phyloP scores from a whole-genome alignment of 2,888 invertebrate species.

The Trichopoda pennipes region DNA sequence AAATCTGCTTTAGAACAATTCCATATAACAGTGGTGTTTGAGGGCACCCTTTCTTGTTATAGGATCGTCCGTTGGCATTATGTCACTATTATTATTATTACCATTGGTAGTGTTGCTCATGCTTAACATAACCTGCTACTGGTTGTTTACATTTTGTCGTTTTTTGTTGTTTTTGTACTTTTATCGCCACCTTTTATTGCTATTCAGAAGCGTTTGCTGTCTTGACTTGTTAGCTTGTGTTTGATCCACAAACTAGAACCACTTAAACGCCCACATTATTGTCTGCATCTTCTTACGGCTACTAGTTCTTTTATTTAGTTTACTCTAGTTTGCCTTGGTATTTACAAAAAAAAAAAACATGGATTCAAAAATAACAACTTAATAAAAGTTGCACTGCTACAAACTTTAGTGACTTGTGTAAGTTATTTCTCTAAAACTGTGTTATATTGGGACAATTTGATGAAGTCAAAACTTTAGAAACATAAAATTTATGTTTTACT shows the following conservation, averaged over 20 bases:
- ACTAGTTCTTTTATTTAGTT: conserved; percentile 19
- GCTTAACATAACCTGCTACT: conserved; percentile 21
- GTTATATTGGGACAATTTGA: conserved; percentile 8
- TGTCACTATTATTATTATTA: background rate
- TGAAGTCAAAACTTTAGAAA: background rate
- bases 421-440: conserved; percentile 7
- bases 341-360: conserved; percentile 22
- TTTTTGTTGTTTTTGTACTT: conserved; percentile 23
- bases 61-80: conserved; percentile 15
- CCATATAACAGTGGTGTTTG: background rate
- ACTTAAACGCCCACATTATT: conserved; percentile 64
- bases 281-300: conserved; percentile 6
- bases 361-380: conserved; percentile 40
- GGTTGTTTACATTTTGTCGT: conserved; percentile 1
- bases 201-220: conserved; percentile 27
- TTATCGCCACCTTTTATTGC: conserved; percentile 36
- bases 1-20: background rate
- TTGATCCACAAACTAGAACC: conserved; percentile 57
- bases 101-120: conserved; percentile 18
- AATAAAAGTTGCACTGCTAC: conserved; percentile 33
- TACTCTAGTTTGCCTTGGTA: conserved; percentile 14
- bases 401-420: background rate
- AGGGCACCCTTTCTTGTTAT: background rate
- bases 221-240: conserved; percentile 44
- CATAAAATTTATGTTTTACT: conserved; percentile 35